These are phyloP conservation scores for Vidua macroura DNA, from an alignment of 2,113 vertebrate species.

Conservation along the genomic window DNA sequence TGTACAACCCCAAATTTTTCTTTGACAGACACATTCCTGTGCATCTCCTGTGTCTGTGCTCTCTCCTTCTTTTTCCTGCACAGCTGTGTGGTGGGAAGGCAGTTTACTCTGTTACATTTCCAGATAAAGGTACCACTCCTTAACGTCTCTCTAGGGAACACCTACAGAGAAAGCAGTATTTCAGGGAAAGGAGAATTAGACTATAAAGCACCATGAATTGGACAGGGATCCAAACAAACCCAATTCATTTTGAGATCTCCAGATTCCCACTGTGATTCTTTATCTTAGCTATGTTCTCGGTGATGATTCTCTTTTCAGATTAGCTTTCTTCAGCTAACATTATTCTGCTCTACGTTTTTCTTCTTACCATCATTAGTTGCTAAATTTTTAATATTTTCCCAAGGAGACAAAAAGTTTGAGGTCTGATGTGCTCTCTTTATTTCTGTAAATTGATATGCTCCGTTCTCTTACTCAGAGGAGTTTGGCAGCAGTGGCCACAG, in stretches of 20 bases:
- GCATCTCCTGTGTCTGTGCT: background rate
- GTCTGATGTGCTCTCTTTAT: background rate
- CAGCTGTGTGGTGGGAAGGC: background rate
- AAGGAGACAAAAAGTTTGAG: background rate
- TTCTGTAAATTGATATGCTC: background rate
- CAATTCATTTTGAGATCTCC: background rate
- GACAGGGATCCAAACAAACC: background rate
- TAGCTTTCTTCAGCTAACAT: background rate
- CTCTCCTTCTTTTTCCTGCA: background rate
- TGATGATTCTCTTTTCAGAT: background rate
- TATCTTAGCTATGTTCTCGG: background rate
- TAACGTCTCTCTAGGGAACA: background rate
- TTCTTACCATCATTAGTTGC: background rate
- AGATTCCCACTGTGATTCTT: background rate
- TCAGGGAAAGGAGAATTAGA: background rate
- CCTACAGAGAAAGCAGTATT: background rate
- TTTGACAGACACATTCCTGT: background rate
- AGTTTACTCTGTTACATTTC: background rate
- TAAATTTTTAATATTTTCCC: background rate
- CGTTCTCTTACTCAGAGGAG: background rate
- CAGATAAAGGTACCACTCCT: background rate
- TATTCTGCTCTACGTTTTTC: background rate
- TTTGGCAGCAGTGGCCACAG: conserved; percentile 6
- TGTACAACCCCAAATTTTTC: background rate
- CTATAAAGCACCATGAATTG: background rate